These are phyloP conservation scores for Condylura cristata DNA, from an alignment of 2,113 vertebrate genomes.

Conservation along the genomic window DNA sequence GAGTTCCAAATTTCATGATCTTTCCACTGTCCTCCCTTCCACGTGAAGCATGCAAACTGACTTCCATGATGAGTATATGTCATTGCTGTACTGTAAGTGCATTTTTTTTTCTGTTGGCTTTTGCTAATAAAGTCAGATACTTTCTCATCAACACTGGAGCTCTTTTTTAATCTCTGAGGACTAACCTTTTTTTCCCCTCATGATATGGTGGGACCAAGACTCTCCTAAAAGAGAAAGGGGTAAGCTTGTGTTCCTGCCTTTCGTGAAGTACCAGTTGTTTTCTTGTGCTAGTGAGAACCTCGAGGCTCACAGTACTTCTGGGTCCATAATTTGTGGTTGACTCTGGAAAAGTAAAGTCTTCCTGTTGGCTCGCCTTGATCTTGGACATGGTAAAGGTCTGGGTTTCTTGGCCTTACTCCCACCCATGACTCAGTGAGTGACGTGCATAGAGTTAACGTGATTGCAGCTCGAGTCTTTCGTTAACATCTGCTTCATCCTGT, in stretches of 20 bases:
- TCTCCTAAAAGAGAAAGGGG: constrained; percentile 66
- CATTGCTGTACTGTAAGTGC: background rate
- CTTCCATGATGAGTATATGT: constrained; percentile 14
- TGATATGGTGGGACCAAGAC: constrained; percentile 63
- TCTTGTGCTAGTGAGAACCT: constrained; percentile 42
- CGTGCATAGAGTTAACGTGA: background rate
- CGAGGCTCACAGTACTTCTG: background rate
- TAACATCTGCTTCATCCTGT: background rate
- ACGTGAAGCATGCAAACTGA: constrained; percentile 48
- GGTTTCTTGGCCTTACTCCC: background rate
- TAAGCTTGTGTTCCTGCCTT: constrained; percentile 61
- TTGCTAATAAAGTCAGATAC: constrained; percentile 51
- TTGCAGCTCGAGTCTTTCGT: background rate
- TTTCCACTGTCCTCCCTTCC: background rate
- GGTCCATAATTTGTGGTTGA: background rate
- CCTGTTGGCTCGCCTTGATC: background rate
- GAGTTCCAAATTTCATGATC: background rate
- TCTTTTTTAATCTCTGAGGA: constrained; percentile 64
- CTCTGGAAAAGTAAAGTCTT: constrained; percentile 12
- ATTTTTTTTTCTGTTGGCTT: constrained; percentile 15
- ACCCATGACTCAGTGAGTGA: background rate
- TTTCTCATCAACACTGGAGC: constrained; percentile 48
- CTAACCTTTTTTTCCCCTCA: constrained; percentile 61
- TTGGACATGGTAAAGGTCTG: background rate
- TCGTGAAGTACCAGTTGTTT: constrained; percentile 52